These are phyloP conservation scores for Scaptomyza reducta DNA, from an alignment of 2,888 invertebrate species.

Conservation along the genomic window DNA sequence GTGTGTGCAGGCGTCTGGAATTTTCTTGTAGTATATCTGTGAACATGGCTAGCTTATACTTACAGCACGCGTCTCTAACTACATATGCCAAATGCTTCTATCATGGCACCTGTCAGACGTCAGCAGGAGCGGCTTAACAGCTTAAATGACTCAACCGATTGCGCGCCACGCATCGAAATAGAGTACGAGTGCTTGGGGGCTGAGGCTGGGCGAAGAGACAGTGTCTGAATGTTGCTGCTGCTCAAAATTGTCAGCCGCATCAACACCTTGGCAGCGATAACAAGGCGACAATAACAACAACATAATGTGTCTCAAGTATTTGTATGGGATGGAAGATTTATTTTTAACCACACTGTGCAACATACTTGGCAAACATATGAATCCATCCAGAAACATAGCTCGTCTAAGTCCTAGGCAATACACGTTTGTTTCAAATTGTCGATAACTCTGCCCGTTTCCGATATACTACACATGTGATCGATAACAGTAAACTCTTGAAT, in stretches of 20 bases:
- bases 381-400: too few species aligned
- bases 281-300: constrained; percentile 43
- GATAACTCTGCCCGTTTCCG: too few species aligned
- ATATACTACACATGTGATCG: too few species aligned
- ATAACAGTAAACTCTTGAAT: too few species aligned
- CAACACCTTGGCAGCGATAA: constrained; percentile 56
- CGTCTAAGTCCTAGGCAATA: too few species aligned
- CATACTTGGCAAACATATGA: constrained; percentile 4
- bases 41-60: constrained; percentile 50
- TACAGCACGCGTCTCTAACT: constrained; percentile 68
- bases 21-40: constrained; percentile 5
- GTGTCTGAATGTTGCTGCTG: constrained; percentile 8
- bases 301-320: constrained; percentile 66
- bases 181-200: background rate
- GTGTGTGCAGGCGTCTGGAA: constrained; percentile 6
- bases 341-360: constrained; percentile 58
- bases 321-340: constrained; percentile 56
- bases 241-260: constrained; percentile 62
- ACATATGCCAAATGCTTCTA: constrained; percentile 45
- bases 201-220: background rate
- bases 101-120: constrained; percentile 69
- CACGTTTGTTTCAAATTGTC: too few species aligned
- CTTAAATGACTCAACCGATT: constrained; percentile 56
- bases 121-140: constrained; percentile 57
- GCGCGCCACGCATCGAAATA: background rate